Conservation (phyloP, 2,888 invertebrate species). For the Noctua janthe region DNA sequence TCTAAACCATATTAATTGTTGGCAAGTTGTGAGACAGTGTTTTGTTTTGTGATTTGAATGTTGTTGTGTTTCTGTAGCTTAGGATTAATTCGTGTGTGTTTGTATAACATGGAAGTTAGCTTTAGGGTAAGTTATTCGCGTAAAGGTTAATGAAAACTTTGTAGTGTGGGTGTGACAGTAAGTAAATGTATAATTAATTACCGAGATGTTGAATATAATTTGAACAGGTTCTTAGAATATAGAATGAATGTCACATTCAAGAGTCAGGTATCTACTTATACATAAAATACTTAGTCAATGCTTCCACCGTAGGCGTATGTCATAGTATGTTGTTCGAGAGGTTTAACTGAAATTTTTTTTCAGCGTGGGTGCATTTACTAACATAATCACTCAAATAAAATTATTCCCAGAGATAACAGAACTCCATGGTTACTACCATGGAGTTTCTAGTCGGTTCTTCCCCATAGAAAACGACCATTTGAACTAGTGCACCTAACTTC, state of each 20-base stretch:
- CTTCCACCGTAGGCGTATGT: neutral
- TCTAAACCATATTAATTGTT: conserved; percentile 54
- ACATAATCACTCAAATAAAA: neutral
- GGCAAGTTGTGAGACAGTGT: conserved; percentile 36
- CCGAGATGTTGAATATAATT: neutral
- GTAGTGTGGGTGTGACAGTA: neutral
- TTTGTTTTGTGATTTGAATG: conserved; percentile 16
- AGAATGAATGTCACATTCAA: neutral
- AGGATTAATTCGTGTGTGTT: neutral
- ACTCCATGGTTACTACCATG: neutral
- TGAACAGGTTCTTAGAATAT: neutral
- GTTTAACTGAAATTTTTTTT: neutral
- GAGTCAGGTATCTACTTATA: neutral
- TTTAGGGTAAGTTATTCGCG: neutral
- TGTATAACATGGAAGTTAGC: neutral
- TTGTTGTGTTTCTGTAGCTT: neutral
- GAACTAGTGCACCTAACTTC: neutral
- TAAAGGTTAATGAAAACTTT: neutral
- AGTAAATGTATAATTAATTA: neutral
- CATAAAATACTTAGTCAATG: neutral
- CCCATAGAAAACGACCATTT: neutral
- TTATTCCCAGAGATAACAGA: neutral
- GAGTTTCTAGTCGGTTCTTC: neutral
- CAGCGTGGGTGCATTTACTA: neutral
- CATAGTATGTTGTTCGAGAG: neutral